These are phyloP conservation scores for Bombylius discolor DNA, from an alignment of 2,888 invertebrate genomes.

Conservation along the genomic window DNA sequence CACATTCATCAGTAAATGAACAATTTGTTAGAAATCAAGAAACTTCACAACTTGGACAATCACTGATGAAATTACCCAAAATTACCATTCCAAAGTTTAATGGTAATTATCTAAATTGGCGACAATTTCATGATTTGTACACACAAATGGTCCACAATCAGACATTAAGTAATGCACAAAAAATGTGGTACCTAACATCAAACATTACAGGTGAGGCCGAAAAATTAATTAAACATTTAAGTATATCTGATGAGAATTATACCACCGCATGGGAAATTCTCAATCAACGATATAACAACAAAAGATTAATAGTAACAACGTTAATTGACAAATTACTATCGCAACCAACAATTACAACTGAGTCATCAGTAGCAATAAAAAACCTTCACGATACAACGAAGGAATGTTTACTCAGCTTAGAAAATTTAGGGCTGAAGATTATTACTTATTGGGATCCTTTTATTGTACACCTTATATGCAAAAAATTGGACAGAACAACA, in stretches of 20 bases:
- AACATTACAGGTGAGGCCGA: not conserved
- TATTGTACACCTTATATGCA: not conserved
- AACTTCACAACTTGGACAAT: too few relatives aligned
- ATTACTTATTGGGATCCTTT: not conserved
- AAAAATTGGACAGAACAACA: not conserved
- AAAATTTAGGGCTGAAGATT: not conserved
- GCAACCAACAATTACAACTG: too few relatives aligned
- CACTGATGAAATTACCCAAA: not conserved
- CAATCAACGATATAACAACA: too few relatives aligned
- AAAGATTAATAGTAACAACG: too few relatives aligned
- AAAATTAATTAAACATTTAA: not conserved
- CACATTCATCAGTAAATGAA: too few relatives aligned
- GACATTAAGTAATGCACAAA: not conserved
- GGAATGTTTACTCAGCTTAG: not conserved
- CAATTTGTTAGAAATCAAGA: too few relatives aligned
- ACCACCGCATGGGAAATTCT: not conserved
- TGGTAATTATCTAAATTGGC: not conserved
- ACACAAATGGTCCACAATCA: not conserved
- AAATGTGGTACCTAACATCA: not conserved
- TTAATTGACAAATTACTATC: too few relatives aligned
- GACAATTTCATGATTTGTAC: not conserved
- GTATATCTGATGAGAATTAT: not conserved
- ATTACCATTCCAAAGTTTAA: not conserved
- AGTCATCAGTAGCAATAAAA: too few relatives aligned
- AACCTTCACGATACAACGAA: too few relatives aligned